phyloP scores from a whole-genome alignment of 2,888 invertebrate species.

The Lomographa bimaculata region DNA sequence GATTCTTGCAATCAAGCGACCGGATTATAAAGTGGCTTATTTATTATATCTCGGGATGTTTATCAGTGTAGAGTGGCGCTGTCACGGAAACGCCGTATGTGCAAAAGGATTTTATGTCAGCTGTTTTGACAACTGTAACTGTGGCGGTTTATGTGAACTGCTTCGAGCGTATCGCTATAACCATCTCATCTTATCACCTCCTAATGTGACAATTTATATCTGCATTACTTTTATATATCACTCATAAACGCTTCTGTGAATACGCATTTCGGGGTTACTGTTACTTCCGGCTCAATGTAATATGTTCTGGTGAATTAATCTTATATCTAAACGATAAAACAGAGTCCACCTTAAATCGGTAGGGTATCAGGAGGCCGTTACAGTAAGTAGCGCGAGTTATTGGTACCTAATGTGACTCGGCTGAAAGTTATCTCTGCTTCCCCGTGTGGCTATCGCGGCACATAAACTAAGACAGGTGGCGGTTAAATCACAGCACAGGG shows the following conservation, averaged over 20 bases:
- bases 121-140: conserved; percentile 36
- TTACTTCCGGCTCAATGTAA: not conserved
- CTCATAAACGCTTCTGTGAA: conserved; percentile 3
- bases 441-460: conserved; percentile 59
- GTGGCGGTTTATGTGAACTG: conserved; percentile 35
- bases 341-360: conserved; percentile 14
- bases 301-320: no score
- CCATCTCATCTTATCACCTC: conserved; percentile 35
- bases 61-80: conserved; percentile 26
- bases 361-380: conserved; percentile 26
- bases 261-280: conserved; percentile 2
- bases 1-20: conserved; percentile 28
- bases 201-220: conserved; percentile 17
- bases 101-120: conserved; percentile 35
- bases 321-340: conserved; percentile 11
- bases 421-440: conserved; percentile 47
- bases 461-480: conserved; percentile 70
- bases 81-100: conserved; percentile 33
- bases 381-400: conserved; percentile 29
- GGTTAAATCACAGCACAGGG: conserved; percentile 62
- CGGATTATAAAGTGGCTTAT: conserved; percentile 43
- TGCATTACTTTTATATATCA: conserved; percentile 6
- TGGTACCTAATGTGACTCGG: conserved; percentile 28
- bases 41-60: conserved; percentile 40
- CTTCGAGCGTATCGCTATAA: conserved; percentile 38